Evolutionary conservation across 64 coral and sea anemone genomes (phyloP), one percentile per base, ranked within the genome.

Genomic region (Montipora foliosa): DNA sequence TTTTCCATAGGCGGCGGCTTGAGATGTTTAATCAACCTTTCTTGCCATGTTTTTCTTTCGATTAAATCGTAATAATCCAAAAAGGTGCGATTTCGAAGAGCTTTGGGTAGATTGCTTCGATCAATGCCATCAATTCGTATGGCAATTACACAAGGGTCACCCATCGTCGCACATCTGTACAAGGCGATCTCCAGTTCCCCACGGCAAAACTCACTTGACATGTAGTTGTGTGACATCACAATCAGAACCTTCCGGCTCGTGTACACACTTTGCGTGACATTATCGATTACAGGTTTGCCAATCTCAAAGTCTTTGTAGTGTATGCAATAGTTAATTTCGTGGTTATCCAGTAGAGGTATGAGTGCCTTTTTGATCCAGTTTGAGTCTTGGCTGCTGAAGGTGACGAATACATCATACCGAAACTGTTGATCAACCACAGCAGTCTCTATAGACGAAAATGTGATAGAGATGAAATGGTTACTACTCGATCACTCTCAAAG

Each of bases 211-310:
- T 76, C 77, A 46, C 87, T 89, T 2, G 12, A 8, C 17, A 77
- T 9, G 17, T 53, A 89, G 52, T 89, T 73, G n/a, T 76, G 49
- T 8, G 87, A 89, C 70, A 76, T 22, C 5, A 89, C 87, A 7
- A 51, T 46, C 16, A 89, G 6, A 5, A 77, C 72, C 17, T 77
- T 75, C 1, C 87, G 70, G 45, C 71, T 77, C 14, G 50, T n/a
- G 21, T 89, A 89, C 16, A 89, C 74, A 19, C 69, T 89, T 6
- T 89, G 44, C 21, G 64, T 72, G 47, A 77, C 76, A 24, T 77
- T 89, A 14, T 89, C 74, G 15, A 51, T 7, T 16, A 89, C 11
- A 13, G 68, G 14, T 77, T 77, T 59, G 5, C 87, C 87, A 25
- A 52, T 8, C 14, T 50, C 68, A 77, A 89, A 89, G 49, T 84